Conservation (phyloP, 2,113 vertebrate species). For the Dunckerocampus dactyliophorus region DNA sequence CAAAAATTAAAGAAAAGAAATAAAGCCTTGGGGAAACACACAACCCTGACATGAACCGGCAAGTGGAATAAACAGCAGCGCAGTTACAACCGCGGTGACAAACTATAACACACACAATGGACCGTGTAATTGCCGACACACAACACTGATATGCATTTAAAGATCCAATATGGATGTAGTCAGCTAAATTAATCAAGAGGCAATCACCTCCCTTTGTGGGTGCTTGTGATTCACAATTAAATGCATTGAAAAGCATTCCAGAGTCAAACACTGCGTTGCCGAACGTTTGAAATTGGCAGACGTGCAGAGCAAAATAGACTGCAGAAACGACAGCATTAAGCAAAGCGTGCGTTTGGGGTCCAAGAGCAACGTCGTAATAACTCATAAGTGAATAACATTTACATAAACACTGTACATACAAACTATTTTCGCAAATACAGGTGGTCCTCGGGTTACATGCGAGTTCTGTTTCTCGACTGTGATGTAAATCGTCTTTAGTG, state of each 20-base stretch:
- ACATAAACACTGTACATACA: too few species aligned
- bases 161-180: slow-evolving; percentile 42
- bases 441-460: too few species aligned
- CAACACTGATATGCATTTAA: slow-evolving; percentile 46
- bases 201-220: slow-evolving; percentile 34
- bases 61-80: slow-evolving; percentile 35
- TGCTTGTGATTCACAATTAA: slow-evolving; percentile 14
- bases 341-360: neutral
- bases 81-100: slow-evolving; percentile 31
- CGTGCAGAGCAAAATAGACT: neutral
- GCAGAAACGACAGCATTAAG: neutral
- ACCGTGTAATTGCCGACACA: slow-evolving; percentile 40
- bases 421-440: too few species aligned
- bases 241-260: slow-evolving; percentile 14
- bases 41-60: slow-evolving; percentile 2
- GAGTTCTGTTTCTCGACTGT: too few species aligned
- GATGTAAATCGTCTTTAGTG: too few species aligned
- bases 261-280: neutral
- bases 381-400: neutral
- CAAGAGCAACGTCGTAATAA: too few species aligned
- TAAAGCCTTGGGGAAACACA: slow-evolving; percentile 9
- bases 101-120: slow-evolving; percentile 49
- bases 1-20: slow-evolving; percentile 43
- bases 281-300: slow-evolving; percentile 11
- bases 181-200: slow-evolving; percentile 48